A percentile compares a stretch with the other conserved stretches of the same genome.
Evolutionary conservation across 1,140 invertebrate genomes (phyloP).

Genomic region (Habropoda laboriosa): DNA sequence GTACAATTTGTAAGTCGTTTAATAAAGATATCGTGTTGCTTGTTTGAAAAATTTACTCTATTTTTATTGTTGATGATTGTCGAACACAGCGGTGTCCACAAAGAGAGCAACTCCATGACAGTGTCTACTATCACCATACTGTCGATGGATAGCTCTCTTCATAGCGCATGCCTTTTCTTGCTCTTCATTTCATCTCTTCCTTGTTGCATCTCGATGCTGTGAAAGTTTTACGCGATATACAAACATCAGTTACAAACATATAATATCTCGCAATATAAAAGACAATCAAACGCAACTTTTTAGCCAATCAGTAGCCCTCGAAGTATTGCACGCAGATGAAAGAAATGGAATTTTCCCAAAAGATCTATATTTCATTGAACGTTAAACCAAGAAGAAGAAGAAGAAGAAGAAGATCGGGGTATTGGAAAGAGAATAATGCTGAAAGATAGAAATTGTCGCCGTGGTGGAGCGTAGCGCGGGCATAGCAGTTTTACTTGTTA

Average conservation of each 20-base stretch:
- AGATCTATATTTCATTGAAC: background rate
- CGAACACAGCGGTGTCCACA: constrained; percentile 82
- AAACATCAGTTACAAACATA: background rate
- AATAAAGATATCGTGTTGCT: too few species aligned
- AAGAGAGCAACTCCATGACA: constrained; percentile 88
- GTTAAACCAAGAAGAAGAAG: too few species aligned
- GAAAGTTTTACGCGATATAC: background rate
- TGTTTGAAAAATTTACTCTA: background rate
- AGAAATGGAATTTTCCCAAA: background rate
- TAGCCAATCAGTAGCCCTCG: background rate
- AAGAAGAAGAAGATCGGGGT: background rate
- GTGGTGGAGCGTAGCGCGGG: constrained; percentile 36
- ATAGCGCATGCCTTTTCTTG: constrained; percentile 80
- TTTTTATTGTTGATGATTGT: constrained; percentile 37
- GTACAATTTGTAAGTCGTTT: too few species aligned
- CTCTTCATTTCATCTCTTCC: background rate
- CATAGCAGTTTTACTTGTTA: constrained; percentile 72
- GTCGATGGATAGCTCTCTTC: constrained; percentile 88
- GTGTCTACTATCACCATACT: constrained; percentile 84
- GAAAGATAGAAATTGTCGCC: constrained; percentile 33
- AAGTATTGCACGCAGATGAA: background rate
- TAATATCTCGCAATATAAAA: too few species aligned
- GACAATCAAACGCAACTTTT: background rate
- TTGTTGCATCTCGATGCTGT: background rate
- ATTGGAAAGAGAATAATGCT: background rate